Evolutionary conservation across 2,888 invertebrate genomes (phyloP), one percentile per base, ranked within the genome.

Genomic region (Cecidostiba fungosa): DNA sequence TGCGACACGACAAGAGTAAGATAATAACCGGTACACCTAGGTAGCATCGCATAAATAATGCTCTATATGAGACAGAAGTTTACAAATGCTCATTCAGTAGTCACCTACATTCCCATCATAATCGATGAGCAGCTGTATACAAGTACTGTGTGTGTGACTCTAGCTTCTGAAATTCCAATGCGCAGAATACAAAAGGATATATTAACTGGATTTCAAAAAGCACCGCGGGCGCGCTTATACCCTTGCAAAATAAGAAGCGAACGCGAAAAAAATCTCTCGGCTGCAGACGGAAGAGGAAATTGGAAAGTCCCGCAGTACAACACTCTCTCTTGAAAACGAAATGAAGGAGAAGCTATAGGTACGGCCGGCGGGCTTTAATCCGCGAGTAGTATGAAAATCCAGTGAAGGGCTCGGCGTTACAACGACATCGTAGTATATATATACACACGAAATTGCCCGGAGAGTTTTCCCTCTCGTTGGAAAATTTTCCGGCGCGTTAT

Each of bases 231-330:
- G 70, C 16, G 66, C 16, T 66, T 29, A 1, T 5, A 8, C 29
- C 14, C 69, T 5, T 12, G 69, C 69, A 5, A 29, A 32, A 16
- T 54, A n/a, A 26, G 8, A 26, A 66, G 66, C 23, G 0, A 29
- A 66, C 26, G 66, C 66, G 29, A 32, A 39, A n/a, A 70, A 66
- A 66, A 14, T 50, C 72, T 54, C 32, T 29, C 86, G 82, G 74
- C 81, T 86, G 26, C 29, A 62, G 62, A 87, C 82, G 87, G 86
- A 86, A 87, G 87, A 89, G 90, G 89, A 91, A 91, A 90, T 90
- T 90, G 91, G 89, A 89, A 89, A 89, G 88, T 84, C 81, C 88
- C 84, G 88, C 84, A 62, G 79, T 6, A 84, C 84, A 29, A 85
- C 84, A 79, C 85, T 76, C 85, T 86, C 73, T 83, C 81, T 70